A percentile compares a stretch with the other conserved stretches of the same genome.
phyloP scores from a whole-genome alignment of 2,113 vertebrate species.

The Xenopus tropicalis region UCB_Xtro_10.0 CM004445.2:67359501-67360000 shows the following conservation, averaged over 20 bases:
- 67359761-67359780: slow-evolving; percentile 43
- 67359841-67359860: slow-evolving; percentile 42
- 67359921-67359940: slow-evolving; percentile 40
- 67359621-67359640: slow-evolving; percentile 27
- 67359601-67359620: slow-evolving; percentile 12
- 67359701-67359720: slow-evolving; percentile 20
- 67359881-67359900: slow-evolving; percentile 43
- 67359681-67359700: slow-evolving; percentile 33
- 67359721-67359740: slow-evolving; percentile 36
- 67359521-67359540: slow-evolving; percentile 1
- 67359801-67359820: slow-evolving; percentile 45
- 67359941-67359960: slow-evolving; percentile 22
- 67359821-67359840: slow-evolving; percentile 43
- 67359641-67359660: slow-evolving; percentile 38
- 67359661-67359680: slow-evolving; percentile 29
- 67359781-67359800: slow-evolving; percentile 43
- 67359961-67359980: slow-evolving; percentile 7
- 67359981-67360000: neutral
- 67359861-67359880: slow-evolving; percentile 40
- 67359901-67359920: slow-evolving; percentile 29
- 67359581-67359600: slow-evolving; percentile 25
- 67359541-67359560: neutral
- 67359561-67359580: slow-evolving; percentile 16
- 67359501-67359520: neutral
- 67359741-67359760: slow-evolving; percentile 45